Conservation (phyloP, 2,113 vertebrate genomes). For the Marcusenius ussheri region DNA sequence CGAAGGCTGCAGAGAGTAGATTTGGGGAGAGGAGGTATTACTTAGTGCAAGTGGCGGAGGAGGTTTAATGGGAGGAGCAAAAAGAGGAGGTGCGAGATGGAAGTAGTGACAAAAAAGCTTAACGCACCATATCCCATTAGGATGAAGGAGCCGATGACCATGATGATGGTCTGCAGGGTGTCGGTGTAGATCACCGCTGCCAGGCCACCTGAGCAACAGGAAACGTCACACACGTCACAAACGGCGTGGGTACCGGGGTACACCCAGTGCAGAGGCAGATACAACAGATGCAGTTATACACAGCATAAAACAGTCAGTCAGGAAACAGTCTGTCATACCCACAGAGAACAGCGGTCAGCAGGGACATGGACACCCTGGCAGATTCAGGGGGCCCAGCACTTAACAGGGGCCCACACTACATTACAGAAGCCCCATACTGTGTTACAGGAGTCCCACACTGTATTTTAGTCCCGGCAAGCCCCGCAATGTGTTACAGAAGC, state of each 20-base stretch:
- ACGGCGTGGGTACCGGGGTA: not conserved
- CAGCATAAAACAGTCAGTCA: no score
- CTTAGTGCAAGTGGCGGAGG: not conserved
- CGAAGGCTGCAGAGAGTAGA: constrained; percentile 62
- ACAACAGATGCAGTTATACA: not conserved
- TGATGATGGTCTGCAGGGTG: constrained; percentile 85
- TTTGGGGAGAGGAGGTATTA: not conserved
- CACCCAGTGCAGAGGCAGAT: not conserved
- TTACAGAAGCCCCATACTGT: not conserved
- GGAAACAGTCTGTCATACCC: not conserved
- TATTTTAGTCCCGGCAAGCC: no score
- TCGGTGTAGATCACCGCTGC: constrained; percentile 98
- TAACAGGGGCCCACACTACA: not conserved
- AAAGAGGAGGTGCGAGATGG: not conserved
- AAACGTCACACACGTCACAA: not conserved
- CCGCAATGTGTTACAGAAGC: no score
- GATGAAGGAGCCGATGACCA: constrained; percentile 84
- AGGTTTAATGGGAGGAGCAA: not conserved
- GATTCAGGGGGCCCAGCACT: not conserved
- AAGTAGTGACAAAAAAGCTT: not conserved
- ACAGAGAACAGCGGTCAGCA: not conserved
- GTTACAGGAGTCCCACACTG: not conserved
- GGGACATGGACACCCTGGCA: not conserved
- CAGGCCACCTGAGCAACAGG: constrained; percentile 69
- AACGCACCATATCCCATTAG: constrained; percentile 86